phyloP scores from a whole-genome alignment of 2,113 vertebrate species.

The Polypterus bichir region DNA sequence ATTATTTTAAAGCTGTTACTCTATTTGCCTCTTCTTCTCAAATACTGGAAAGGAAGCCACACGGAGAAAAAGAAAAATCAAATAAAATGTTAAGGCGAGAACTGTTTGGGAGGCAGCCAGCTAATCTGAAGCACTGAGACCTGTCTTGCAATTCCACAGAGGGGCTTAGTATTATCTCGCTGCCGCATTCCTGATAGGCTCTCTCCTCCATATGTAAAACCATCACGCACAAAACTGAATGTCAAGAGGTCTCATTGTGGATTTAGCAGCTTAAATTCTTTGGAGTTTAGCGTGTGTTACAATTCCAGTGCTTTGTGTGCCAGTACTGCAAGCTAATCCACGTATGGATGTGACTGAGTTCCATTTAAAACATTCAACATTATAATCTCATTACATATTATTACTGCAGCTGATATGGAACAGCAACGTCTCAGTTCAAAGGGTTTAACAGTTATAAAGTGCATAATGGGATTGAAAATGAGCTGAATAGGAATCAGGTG shows the following conservation, averaged over 20 bases:
- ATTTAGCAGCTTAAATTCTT: conserved; percentile 9
- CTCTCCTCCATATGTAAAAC: conserved; percentile 10
- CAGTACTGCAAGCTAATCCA: conserved; percentile 5
- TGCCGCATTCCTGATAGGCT: conserved; percentile 8
- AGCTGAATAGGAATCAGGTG: conserved; percentile 6
- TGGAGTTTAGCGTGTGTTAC: conserved; percentile 7
- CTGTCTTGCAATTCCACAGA: conserved; percentile 3
- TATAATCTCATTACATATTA: conserved; percentile 13
- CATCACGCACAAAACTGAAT: conserved; percentile 7
- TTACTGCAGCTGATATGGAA: conserved; percentile 5
- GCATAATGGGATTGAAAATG: conserved; percentile 9
- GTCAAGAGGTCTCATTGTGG: conserved; percentile 11
- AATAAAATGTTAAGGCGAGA: conserved; percentile 5
- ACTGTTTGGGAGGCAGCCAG: conserved; percentile 8
- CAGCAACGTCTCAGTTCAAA: conserved; percentile 1
- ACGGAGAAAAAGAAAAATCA: background rate
- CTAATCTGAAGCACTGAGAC: conserved; percentile 4
- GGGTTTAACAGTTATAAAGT: conserved; percentile 2
- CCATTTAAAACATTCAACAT: conserved; percentile 8
- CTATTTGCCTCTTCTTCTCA: background rate
- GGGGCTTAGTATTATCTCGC: conserved; percentile 12
- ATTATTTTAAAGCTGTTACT: no score
- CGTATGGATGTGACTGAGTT: conserved; percentile 1
- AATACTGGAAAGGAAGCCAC: no score
- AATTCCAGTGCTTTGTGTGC: conserved; percentile 7